Conservation (phyloP, 2,113 vertebrate species). For the Corynorhinus townsendii region DNA sequence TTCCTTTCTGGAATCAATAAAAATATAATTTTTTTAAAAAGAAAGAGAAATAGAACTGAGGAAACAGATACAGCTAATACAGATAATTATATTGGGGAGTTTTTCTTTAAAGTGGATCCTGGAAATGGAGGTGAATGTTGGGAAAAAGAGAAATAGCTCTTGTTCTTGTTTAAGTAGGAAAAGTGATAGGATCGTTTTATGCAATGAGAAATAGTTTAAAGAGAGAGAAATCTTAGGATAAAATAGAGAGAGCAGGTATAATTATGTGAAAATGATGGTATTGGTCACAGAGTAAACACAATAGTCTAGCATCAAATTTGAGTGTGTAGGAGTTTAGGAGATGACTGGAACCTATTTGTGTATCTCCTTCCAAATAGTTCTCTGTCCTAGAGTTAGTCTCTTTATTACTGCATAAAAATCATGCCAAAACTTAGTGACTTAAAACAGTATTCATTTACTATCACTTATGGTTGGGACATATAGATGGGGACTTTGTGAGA, state of each 20-base stretch:
- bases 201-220: background rate
- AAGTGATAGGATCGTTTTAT: background rate
- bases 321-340: background rate
- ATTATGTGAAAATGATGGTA: background rate
- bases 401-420: background rate
- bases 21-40: too few species aligned
- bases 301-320: background rate
- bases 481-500: background rate
- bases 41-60: background rate
- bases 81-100: background rate
- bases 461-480: background rate
- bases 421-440: background rate
- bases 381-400: background rate
- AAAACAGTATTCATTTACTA: background rate
- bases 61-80: background rate
- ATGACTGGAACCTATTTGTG: background rate
- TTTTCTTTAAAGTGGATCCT: background rate
- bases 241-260: background rate
- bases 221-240: background rate
- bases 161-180: background rate
- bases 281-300: background rate
- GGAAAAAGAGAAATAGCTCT: background rate
- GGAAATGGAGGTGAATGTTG: background rate
- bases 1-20: too few species aligned
- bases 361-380: background rate